phyloP scores from a whole-genome alignment of 1,140 invertebrate genomes.

The Armadillidium nasatum region DNA sequence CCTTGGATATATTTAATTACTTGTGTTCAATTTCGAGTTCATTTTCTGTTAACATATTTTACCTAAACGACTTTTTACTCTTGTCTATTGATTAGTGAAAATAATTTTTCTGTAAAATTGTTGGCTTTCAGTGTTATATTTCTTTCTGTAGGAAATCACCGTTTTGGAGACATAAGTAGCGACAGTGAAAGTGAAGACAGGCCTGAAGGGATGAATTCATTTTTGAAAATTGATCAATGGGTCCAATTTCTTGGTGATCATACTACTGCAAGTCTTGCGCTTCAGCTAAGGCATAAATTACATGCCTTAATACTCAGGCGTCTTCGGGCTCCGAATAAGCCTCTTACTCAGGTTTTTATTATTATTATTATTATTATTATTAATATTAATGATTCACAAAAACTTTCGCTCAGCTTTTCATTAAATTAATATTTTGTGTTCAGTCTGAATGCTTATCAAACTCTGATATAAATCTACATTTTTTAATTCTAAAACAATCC shows the following conservation, averaged over 20 bases:
- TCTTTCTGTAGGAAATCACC: no score
- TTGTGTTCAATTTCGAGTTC: no score
- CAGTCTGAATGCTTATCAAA: constrained; percentile 67
- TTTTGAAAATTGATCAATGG: constrained; percentile 71
- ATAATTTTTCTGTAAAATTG: no score
- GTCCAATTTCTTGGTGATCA: constrained; percentile 66
- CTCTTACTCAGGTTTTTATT: constrained; percentile 51
- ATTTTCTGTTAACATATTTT: no score
- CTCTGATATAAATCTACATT: constrained; percentile 45
- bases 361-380: background rate
- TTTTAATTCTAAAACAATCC: no score
- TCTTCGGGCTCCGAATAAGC: constrained; percentile 66
- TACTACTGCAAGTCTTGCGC: constrained; percentile 56
- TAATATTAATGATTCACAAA: background rate
- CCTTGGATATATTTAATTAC: no score
- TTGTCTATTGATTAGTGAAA: no score
- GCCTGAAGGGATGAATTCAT: constrained; percentile 58
- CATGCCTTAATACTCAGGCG: constrained; percentile 67
- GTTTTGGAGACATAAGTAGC: constrained; percentile 50
- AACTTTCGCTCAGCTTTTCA: background rate
- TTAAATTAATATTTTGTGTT: constrained; percentile 44
- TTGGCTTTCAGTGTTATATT: no score
- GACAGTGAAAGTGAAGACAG: constrained; percentile 62
- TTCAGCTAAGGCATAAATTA: constrained; percentile 71
- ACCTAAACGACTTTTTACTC: no score